Base-by-base conservation (phyloP, 1,140 invertebrate genomes). In the Arctopsyche grandis region DNA sequence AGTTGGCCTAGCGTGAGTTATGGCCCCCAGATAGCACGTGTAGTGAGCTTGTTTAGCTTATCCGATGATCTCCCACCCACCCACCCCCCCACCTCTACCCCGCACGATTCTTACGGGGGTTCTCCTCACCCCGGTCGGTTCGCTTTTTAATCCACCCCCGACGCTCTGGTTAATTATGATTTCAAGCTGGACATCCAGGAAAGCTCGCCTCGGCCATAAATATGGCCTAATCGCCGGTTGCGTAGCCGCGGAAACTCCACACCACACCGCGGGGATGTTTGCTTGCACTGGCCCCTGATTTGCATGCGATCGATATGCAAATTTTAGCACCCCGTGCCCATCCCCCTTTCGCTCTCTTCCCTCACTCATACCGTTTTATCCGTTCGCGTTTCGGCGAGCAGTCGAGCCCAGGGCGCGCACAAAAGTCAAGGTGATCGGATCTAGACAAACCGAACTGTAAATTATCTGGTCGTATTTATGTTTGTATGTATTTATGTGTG, bases 1-100 rank as follows among this genome's bases (percentile, higher is more conserved):
- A 74, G 71, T 48, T 24, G 43, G 71, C 71, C 14, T 26, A 22
- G n/a, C 16, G 9, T 56, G 71, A 74, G 24, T 74, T 74, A 74
- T 74, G 21, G 21, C 46, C 21, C 70, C 24, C n/a, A 74, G 71
- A 74, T 74, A 74, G 71, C 71, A 74, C 46, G 71, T 74, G 69
- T 70, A 56, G 71, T 74, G 71, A 74, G 71, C 71, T 74, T 74
- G 71, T 74, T 74, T 74, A 74, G 71, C 71, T 46, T 74, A 74
- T 74, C 71, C 14, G 21, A 26, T 24, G 71, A 74, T 74, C 71
- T 21, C n/a, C n/a, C n/a, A n/a, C n/a, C n/a, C n/a, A n/a, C n/a
- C n/a, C 9, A 14, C 1, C 12, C 14, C 69, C 26, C 69, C 69
- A 14, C 1, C 12, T 9, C 69, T 16, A 22, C 69, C 9, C 38